A percentile compares a stretch with the other conserved stretches of the same genome.
Evolutionary conservation across 53 echinoderm and acorn worm species (phyloP).

Genomic region (Temnopleurus reevesii): DNA sequence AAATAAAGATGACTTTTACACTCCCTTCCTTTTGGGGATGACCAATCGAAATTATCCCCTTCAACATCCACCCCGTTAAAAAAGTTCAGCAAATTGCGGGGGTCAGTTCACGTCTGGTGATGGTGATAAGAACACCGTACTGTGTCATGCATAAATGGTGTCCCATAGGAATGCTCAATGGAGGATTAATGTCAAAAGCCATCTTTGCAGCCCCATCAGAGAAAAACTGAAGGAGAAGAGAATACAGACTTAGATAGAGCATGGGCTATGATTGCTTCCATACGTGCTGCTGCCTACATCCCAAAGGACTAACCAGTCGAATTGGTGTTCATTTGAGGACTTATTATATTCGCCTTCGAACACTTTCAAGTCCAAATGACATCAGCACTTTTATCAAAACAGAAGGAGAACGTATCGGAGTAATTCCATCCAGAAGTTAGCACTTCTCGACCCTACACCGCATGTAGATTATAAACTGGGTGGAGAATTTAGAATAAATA

Average conservation of each 20-base stretch:
- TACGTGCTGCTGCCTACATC: neutral
- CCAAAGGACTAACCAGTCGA: neutral
- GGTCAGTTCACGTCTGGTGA: slow-evolving; percentile 8
- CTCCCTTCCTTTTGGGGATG: neutral
- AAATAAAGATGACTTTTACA: too few relatives aligned
- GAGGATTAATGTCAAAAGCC: slow-evolving; percentile 47
- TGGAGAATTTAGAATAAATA: slow-evolving; percentile 23
- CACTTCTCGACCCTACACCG: slow-evolving; percentile 24
- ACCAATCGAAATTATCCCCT: neutral
- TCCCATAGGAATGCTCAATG: neutral
- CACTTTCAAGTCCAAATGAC: slow-evolving; percentile 46
- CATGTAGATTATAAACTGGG: neutral
- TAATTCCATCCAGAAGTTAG: slow-evolving; percentile 37
- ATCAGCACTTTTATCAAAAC: slow-evolving; percentile 40
- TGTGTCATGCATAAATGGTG: neutral
- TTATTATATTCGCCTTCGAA: neutral
- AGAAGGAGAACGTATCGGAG: neutral
- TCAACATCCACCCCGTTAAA: neutral
- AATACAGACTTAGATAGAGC: neutral
- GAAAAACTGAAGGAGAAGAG: neutral
- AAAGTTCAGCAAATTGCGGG: slow-evolving; percentile 20
- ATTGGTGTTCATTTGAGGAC: neutral
- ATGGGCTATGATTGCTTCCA: slow-evolving; percentile 22
- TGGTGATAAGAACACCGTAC: slow-evolving; percentile 38
- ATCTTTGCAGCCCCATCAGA: slow-evolving; percentile 14